Base-by-base conservation (phyloP, 2,888 invertebrate genomes). In the Sesamia inferens region DNA sequence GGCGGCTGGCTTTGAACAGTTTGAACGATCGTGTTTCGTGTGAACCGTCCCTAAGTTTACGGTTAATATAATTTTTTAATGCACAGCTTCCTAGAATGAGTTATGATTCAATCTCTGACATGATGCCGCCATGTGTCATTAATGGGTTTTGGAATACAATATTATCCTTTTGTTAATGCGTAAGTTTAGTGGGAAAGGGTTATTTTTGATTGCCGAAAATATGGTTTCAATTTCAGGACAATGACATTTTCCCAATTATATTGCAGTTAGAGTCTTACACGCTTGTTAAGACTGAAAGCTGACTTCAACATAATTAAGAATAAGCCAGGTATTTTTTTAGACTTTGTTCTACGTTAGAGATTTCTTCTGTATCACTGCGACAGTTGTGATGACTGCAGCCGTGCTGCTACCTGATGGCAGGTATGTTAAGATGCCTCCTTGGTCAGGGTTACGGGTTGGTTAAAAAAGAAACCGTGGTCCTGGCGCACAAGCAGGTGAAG, bases 61-160 rank as follows among this genome's bases (percentile, higher is more conserved):
- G 85, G 74, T 72, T 81, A 72, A 85, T 83, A 85, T 85, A 85
- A 78, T 74, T 85, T 83, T 85, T 79, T 31, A 85, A 55, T 85
- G 79, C 76, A 68, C 13, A 24, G 74, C 71, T 85, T 85, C 87
- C 77, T 83, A 81, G 86, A 85, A 85, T 80, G 84, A 83, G 70
- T 78, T 77, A 84, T 48, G 80, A 78, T 76, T 81, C 68, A 86
- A 85, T 86, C 83, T 85, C 74, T 68, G 76, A 77, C 85, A 86
- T 81, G 79, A 75, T 77, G 86, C 72, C 67, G 58, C 85, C 85
- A 85, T 79, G 61, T 85, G 85, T 66, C 22, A n/a, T 68, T 86
- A 78, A 85, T 86, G 81, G 63, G 14, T 55, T 59, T 81, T 83
- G 68, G 51, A 63, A 77, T 31, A 31, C 2, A 55, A 69, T 62